Conservation (phyloP, 2,888 invertebrate species). For the Idaea aversata region DNA sequence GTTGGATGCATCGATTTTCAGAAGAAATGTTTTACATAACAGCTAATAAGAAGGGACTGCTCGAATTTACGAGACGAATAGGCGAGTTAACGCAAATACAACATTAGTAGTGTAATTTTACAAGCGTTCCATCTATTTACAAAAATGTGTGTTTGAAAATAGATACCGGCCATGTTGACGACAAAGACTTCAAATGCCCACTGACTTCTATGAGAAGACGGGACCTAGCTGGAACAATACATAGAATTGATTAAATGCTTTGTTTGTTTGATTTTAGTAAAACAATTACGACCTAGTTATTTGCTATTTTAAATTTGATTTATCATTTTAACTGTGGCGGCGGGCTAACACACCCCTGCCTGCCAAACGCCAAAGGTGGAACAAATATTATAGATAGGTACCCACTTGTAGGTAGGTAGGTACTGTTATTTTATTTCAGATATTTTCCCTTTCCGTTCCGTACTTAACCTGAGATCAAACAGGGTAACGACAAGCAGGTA, state of each 20-base stretch:
- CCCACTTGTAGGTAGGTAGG: no score
- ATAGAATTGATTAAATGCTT: background rate
- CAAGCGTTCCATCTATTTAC: constrained; percentile 26
- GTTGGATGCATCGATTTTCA: constrained; percentile 53
- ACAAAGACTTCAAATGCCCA: constrained; percentile 50
- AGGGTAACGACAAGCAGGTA: no score
- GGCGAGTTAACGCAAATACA: constrained; percentile 54
- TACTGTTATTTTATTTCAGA: no score
- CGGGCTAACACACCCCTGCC: no score
- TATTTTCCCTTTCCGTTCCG: no score
- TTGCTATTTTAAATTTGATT: no score
- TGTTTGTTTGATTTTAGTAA: no score
- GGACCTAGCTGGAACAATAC: constrained; percentile 25
- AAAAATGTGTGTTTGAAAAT: constrained; percentile 37
- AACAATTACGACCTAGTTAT: background rate
- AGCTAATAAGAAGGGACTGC: constrained; percentile 57
- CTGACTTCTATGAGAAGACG: constrained; percentile 50
- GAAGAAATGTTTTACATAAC: constrained; percentile 53
- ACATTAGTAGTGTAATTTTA: constrained; percentile 28
- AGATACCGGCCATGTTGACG: constrained; percentile 47
- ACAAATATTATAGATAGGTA: no score
- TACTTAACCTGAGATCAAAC: no score
- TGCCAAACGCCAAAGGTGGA: no score
- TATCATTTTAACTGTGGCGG: no score
- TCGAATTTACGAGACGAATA: constrained; percentile 60